These are phyloP conservation scores for Agrilus mali DNA, from an alignment of 2,888 invertebrate genomes.

Conservation along the genomic window DNA sequence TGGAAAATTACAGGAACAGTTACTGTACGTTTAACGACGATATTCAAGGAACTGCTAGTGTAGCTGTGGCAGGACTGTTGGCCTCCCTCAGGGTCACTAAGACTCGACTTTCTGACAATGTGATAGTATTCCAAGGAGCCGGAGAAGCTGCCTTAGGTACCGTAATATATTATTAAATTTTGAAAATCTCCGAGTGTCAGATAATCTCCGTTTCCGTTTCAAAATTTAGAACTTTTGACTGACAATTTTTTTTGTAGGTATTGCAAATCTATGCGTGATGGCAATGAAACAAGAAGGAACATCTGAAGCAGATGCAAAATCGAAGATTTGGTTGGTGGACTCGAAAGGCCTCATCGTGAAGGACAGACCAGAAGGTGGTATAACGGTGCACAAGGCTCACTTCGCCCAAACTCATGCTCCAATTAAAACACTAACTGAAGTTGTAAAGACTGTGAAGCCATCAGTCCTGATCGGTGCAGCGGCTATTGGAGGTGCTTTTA, in stretches of 20 bases:
- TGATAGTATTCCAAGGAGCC: constrained; percentile 89
- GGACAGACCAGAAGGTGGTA: constrained; percentile 68
- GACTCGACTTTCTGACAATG: constrained; percentile 70
- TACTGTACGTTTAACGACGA: constrained; percentile 99
- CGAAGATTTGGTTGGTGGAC: constrained; percentile 90
- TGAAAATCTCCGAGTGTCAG: too few species aligned
- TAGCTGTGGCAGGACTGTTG: constrained; percentile 87
- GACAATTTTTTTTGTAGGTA: constrained; percentile 42
- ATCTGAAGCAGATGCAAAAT: constrained; percentile 58
- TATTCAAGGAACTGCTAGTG: constrained; percentile 95
- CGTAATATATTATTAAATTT: too few species aligned
- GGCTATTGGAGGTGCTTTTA: constrained; percentile 91
- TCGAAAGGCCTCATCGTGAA: constrained; percentile 89
- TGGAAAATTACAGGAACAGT: constrained; percentile 76
- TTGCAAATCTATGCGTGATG: constrained; percentile 83
- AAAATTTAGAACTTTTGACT: too few species aligned
- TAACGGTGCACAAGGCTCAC: constrained; percentile 64
- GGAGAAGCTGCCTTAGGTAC: constrained; percentile 60
- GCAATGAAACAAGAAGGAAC: constrained; percentile 85
- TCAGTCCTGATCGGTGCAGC: constrained; percentile 90
- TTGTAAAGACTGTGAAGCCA: constrained; percentile 71
- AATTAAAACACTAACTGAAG: constrained; percentile 65
- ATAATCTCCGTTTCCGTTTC: too few species aligned
- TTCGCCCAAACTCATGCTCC: constrained; percentile 73
- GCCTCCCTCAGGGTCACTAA: constrained; percentile 77